phyloP scores from a whole-genome alignment of 2,888 invertebrate genomes.

The Bhutanitis thaidina region DNA sequence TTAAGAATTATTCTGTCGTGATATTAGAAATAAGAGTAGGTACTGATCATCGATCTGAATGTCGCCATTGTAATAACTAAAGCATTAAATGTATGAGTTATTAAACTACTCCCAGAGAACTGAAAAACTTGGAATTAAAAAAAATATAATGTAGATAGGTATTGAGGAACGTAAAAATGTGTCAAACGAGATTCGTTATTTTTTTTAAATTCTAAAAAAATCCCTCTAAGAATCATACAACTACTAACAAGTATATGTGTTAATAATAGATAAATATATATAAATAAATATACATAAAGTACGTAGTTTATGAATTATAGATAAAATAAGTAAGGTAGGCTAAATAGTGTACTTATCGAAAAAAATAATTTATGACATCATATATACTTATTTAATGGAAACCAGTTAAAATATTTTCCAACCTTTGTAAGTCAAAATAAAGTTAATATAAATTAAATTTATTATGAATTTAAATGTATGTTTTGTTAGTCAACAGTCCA shows the following conservation, averaged over 20 bases:
- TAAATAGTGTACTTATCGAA: constrained; percentile 3
- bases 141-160: constrained; percentile 29
- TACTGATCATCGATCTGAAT: constrained; percentile 43
- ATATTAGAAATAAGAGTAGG: constrained; percentile 68
- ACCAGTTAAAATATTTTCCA: no score
- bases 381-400: no score
- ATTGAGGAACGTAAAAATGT: constrained; percentile 31
- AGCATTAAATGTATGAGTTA: constrained; percentile 24
- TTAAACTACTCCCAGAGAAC: constrained; percentile 20
- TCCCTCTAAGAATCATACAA: constrained; percentile 1
- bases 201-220: constrained; percentile 47
- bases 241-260: constrained; percentile 22
- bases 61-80: constrained; percentile 3
- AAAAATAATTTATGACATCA: no score
- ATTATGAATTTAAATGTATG: no score
- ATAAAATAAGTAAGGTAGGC: background rate
- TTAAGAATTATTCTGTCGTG: constrained; percentile 52
- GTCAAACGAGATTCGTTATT: constrained; percentile 37
- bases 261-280: background rate
- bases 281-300: constrained; percentile 7
- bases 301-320: background rate
- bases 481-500: no score
- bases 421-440: no score
- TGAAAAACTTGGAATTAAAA: constrained; percentile 16
- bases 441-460: no score